Evolutionary conservation across 2,797 vertebrate species (phyloP).

Genomic region (Cynodonichthys magdalenae): DNA sequence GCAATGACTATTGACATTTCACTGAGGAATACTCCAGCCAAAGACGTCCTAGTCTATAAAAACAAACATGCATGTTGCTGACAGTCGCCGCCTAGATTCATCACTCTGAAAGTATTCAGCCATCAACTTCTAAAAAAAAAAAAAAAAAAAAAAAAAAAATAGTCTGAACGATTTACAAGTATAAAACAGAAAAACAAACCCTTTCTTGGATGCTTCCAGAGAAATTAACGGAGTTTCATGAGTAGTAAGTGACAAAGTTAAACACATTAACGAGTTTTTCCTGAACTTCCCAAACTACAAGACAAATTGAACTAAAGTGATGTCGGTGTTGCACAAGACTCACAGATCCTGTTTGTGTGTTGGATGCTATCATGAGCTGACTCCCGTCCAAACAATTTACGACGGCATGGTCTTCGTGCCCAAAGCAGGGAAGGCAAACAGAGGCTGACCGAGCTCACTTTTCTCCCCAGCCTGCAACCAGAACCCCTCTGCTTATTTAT

Average conservation of each 20-base stretch:
- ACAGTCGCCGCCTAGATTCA: conserved; percentile 69
- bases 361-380: conserved; percentile 52
- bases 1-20: conserved; percentile 65
- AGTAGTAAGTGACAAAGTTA: conserved; percentile 43
- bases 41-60: conserved; percentile 64
- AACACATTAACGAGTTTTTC: conserved; percentile 34
- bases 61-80: conserved; percentile 72
- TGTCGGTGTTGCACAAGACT: conserved; percentile 40
- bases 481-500: conserved; percentile 76
- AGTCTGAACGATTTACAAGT: conserved; percentile 35
- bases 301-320: conserved; percentile 38
- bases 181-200: conserved; percentile 47
- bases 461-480: conserved; percentile 63
- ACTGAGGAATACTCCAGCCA: conserved; percentile 61
- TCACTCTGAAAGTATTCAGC: conserved; percentile 70
- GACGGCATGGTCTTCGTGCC: conserved; percentile 42
- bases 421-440: conserved; percentile 66
- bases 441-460: conserved; percentile 65
- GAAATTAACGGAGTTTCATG: conserved; percentile 37
- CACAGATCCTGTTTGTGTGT: conserved; percentile 42
- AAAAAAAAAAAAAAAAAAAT: not conserved
- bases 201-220: conserved; percentile 20
- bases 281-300: conserved; percentile 15
- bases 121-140: conserved; percentile 39
- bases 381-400: conserved; percentile 43